These are phyloP conservation scores for Diloba caeruleocephala DNA, from an alignment of 2,888 invertebrate genomes.

Conservation along the genomic window DNA sequence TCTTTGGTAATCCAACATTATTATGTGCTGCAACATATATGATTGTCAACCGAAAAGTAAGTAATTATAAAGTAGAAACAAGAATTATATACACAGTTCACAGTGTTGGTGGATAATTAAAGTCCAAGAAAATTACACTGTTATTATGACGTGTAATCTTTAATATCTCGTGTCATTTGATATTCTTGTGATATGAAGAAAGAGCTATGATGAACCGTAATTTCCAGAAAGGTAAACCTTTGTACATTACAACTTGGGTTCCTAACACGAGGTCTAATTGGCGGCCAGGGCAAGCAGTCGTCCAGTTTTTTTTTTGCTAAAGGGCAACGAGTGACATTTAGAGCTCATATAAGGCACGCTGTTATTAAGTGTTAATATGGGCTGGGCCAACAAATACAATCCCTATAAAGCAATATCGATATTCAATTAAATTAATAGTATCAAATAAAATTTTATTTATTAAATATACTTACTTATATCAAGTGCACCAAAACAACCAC, in stretches of 20 bases:
- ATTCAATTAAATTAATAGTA: not conserved
- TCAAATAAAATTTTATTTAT: not conserved
- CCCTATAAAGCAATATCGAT: too few relatives aligned
- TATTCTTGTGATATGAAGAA: not conserved
- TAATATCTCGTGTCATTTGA: conserved; percentile 1
- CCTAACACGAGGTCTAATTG: too few relatives aligned
- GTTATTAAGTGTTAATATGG: too few relatives aligned
- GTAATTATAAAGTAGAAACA: conserved; percentile 18
- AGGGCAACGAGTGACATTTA: too few relatives aligned
- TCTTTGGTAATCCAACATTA: not conserved
- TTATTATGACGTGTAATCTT: conserved; percentile 17
- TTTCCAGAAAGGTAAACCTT: too few relatives aligned
- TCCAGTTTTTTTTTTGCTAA: too few relatives aligned
- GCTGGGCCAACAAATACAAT: too few relatives aligned
- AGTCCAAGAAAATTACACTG: conserved; percentile 4
- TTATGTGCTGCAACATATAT: too few relatives aligned
- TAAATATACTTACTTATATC: conserved; percentile 71
- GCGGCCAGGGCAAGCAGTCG: too few relatives aligned
- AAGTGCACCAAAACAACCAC: conserved; percentile 62
- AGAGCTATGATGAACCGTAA: too few relatives aligned
- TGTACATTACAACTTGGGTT: too few relatives aligned
- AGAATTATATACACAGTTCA: conserved; percentile 9
- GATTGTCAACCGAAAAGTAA: conserved; percentile 1
- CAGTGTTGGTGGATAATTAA: conserved; percentile 11
- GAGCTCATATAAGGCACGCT: too few relatives aligned